phyloP scores from a whole-genome alignment of 2,797 vertebrate species.

The Sparus aurata region DNA sequence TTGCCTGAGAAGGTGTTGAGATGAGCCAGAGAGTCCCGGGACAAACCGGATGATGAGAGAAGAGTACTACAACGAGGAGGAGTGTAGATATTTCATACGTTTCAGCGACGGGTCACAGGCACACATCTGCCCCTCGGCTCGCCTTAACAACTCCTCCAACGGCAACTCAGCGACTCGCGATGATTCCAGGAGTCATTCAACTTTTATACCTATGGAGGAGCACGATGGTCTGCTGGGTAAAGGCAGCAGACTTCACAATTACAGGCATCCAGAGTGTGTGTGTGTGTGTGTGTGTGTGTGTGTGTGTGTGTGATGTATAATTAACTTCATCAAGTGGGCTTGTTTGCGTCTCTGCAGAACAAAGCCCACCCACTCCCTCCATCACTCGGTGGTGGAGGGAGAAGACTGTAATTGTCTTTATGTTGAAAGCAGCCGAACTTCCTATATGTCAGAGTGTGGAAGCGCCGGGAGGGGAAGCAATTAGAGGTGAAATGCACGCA shows the following conservation, averaged over 20 bases:
- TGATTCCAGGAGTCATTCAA: slow-evolving; percentile 24
- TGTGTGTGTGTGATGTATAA: no score
- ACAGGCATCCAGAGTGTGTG: slow-evolving; percentile 43
- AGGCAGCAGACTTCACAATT: slow-evolving; percentile 35
- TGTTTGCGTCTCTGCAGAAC: slow-evolving; percentile 51
- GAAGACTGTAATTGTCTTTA: slow-evolving; percentile 26
- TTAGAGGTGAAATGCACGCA: slow-evolving; percentile 13
- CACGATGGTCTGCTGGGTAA: slow-evolving; percentile 29
- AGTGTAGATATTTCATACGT: slow-evolving; percentile 35
- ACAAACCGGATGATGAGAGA: neutral
- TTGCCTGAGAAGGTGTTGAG: slow-evolving; percentile 21
- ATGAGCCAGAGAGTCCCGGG: slow-evolving; percentile 30
- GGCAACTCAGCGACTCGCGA: neutral
- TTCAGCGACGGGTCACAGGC: slow-evolving; percentile 28
- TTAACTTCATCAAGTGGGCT: slow-evolving; percentile 58
- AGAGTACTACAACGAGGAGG: neutral
- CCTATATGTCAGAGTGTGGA: neutral
- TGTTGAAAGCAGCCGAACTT: slow-evolving; percentile 8
- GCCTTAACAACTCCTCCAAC: slow-evolving; percentile 27
- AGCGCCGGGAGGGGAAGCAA: neutral
- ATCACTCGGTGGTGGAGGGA: neutral
- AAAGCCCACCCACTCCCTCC: slow-evolving; percentile 33
- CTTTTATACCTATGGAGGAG: slow-evolving; percentile 40
- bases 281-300: slow-evolving; percentile 28
- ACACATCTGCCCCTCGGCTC: neutral